phyloP scores from a whole-genome alignment of 2,113 vertebrate genomes.

The Tinamus guttatus region DNA sequence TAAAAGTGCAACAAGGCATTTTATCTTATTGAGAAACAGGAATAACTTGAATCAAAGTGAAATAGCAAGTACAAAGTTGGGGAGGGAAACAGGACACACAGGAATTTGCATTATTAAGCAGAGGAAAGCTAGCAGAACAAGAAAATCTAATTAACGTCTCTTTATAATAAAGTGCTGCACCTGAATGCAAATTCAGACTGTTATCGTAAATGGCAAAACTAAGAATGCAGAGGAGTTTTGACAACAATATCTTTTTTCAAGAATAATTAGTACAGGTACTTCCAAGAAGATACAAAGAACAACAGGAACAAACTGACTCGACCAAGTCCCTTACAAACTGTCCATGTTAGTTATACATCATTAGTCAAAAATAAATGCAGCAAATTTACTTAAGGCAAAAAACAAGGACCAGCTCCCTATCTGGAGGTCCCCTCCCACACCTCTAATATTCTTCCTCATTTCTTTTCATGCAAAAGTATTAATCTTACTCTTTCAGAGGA shows the following conservation, averaged over 20 bases:
- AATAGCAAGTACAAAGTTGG: constrained; percentile 58
- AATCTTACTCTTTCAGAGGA: neutral
- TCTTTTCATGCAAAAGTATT: neutral
- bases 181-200: constrained; percentile 55
- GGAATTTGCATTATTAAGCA: constrained; percentile 52
- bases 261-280: constrained; percentile 51
- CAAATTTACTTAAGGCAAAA: neutral
- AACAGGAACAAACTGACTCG: constrained; percentile 55
- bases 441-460: neutral
- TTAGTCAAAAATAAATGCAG: neutral
- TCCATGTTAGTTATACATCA: neutral
- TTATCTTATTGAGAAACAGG: constrained; percentile 60
- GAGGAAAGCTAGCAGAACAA: constrained; percentile 25
- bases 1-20: constrained; percentile 24
- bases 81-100: constrained; percentile 47
- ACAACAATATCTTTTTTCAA: constrained; percentile 57
- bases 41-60: constrained; percentile 66
- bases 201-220: constrained; percentile 43
- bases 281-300: constrained; percentile 48
- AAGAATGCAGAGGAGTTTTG: constrained; percentile 49
- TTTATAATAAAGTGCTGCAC: constrained; percentile 40
- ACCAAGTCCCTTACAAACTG: neutral
- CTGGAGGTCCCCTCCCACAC: neutral
- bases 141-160: constrained; percentile 51
- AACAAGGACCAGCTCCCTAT: neutral